Conservation (phyloP, 2,113 vertebrate species). For the Todiramphus saurophagus region DNA sequence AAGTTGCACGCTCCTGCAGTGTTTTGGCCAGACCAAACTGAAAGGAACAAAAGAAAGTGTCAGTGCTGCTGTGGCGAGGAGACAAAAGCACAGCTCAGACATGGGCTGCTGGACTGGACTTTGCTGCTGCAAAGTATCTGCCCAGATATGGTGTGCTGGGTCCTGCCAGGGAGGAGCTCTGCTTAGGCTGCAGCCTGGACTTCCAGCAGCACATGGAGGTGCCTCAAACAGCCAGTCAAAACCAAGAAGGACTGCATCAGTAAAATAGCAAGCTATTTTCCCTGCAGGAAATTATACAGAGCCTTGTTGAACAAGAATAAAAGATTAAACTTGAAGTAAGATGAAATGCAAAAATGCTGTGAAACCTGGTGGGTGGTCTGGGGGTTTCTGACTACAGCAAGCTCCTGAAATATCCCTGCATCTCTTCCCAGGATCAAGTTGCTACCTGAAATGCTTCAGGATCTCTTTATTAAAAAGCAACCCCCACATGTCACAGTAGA, state of each 20-base stretch:
- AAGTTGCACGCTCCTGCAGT: accelerated
- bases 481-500: accelerated
- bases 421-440: neutral
- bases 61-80: neutral
- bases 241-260: neutral
- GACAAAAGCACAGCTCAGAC: neutral
- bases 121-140: neutral
- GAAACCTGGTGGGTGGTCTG: neutral
- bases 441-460: neutral
- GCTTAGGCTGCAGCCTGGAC: neutral
- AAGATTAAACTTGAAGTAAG: neutral
- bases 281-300: neutral
- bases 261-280: neutral
- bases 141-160: neutral
- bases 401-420: neutral
- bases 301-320: neutral
- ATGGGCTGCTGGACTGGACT: too few species aligned
- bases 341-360: neutral
- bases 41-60: neutral
- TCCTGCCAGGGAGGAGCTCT: neutral
- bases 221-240: neutral
- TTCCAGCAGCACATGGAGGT: accelerated
- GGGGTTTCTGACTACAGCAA: neutral
- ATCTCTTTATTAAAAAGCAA: neutral
- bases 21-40: accelerated